Evolutionary conservation across 1,140 invertebrate species (phyloP).

Genomic region (Trichonephila clavipes): DNA sequence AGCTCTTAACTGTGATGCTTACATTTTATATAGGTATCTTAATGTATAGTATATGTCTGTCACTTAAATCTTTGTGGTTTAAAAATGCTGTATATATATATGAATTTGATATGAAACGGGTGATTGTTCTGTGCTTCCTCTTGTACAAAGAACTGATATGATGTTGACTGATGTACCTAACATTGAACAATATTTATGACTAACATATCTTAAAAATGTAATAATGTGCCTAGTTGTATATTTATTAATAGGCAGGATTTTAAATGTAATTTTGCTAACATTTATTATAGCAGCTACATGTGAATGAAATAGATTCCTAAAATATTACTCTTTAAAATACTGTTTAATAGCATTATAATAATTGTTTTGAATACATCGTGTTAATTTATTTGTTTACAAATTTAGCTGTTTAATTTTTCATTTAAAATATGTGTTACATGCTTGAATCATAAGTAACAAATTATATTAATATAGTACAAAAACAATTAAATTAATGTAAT

Average conservation of each 20-base stretch:
- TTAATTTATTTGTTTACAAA: too few relatives aligned
- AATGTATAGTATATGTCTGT: conserved; percentile 4
- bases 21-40: conserved; percentile 14
- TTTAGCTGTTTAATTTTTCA: too few relatives aligned
- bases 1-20: conserved; percentile 41
- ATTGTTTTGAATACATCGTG: too few relatives aligned
- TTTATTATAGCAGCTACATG: neutral
- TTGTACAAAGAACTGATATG: neutral
- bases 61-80: neutral
- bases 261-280: neutral
- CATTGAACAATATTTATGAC: neutral
- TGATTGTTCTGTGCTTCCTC: conserved; percentile 14
- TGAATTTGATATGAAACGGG: neutral
- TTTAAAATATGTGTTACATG: too few relatives aligned
- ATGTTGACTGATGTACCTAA: neutral
- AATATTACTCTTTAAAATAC: too few relatives aligned
- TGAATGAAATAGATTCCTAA: too few relatives aligned
- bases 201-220: conserved; percentile 15
- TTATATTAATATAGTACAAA: too few relatives aligned
- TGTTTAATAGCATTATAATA: too few relatives aligned
- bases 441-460: too few relatives aligned
- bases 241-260: neutral
- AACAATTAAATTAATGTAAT: too few relatives aligned
- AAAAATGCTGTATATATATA: neutral
- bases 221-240: conserved; percentile 8